A percentile compares a stretch with the other conserved stretches of the same genome.
These are phyloP conservation scores for Lochmaea crataegi DNA, from an alignment of 2,888 invertebrate genomes.

Conservation along the genomic window DNA sequence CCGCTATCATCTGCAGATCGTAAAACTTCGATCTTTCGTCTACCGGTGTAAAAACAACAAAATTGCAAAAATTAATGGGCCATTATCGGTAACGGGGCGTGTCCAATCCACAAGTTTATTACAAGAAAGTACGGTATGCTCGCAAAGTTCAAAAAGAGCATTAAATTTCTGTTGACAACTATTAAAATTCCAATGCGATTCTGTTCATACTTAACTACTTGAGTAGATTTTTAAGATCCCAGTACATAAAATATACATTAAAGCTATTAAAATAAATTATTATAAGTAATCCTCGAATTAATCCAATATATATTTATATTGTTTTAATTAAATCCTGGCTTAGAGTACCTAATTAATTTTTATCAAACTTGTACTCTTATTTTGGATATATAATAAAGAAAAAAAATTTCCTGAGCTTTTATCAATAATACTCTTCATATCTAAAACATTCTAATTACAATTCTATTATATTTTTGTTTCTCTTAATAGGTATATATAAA, in stretches of 20 bases:
- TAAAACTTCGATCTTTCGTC: conserved; percentile 18
- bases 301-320: too few species aligned
- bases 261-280: background rate
- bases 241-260: background rate
- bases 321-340: too few species aligned
- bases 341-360: too few species aligned
- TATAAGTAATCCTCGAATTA: too few species aligned
- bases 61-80: conserved; percentile 41
- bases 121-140: conserved; percentile 28
- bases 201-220: conserved; percentile 8
- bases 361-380: too few species aligned
- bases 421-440: too few species aligned
- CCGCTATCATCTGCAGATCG: conserved; percentile 17
- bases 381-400: too few species aligned
- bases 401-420: too few species aligned
- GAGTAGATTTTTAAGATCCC: conserved; percentile 26
- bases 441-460: too few species aligned
- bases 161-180: conserved; percentile 18
- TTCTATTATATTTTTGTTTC: too few species aligned
- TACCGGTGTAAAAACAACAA: conserved; percentile 32
- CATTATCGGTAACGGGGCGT: conserved; percentile 36
- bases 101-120: conserved; percentile 41
- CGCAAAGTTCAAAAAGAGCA: conserved; percentile 16
- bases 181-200: conserved; percentile 16
- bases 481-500: too few species aligned